Percentiles rank a stretch among this genome's conserved stretches.
Evolutionary conservation across 2,113 vertebrate species (phyloP).

Genomic region (Alouatta palliata): DNA sequence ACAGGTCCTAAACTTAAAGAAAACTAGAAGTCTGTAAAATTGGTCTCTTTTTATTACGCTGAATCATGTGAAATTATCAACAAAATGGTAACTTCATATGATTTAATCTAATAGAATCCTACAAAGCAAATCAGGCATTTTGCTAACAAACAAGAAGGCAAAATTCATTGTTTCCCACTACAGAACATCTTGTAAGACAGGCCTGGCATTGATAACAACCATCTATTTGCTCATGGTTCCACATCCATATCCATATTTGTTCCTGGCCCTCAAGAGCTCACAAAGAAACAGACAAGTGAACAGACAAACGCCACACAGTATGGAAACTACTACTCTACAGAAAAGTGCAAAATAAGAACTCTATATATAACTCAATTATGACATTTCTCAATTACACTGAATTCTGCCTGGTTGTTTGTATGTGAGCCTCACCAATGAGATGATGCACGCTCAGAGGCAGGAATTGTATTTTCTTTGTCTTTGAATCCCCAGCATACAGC

Average conservation of each 20-base stretch:
- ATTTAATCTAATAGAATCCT: conserved; percentile 21
- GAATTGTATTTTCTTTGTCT: neutral
- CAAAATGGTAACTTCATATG: conserved; percentile 1
- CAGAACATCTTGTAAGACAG: neutral
- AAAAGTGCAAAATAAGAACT: neutral
- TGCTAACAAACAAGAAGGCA: conserved; percentile 15
- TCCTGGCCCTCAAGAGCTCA: neutral
- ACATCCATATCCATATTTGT: neutral
- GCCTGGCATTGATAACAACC: neutral
- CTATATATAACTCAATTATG: neutral
- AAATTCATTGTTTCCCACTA: conserved; percentile 34
- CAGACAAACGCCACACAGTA: neutral
- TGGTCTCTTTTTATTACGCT: neutral
- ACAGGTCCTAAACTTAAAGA: neutral
- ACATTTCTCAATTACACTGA: neutral
- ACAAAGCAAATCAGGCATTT: conserved; percentile 4
- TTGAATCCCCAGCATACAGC: neutral
- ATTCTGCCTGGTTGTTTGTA: neutral
- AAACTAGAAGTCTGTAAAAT: neutral
- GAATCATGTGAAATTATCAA: neutral
- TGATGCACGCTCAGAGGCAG: neutral
- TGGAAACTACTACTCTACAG: neutral
- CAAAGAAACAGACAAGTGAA: neutral
- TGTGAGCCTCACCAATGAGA: neutral
- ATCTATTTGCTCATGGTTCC: neutral